Evolutionary conservation across 2,888 invertebrate genomes (phyloP).

Genomic region (Cistogaster globosa): DNA sequence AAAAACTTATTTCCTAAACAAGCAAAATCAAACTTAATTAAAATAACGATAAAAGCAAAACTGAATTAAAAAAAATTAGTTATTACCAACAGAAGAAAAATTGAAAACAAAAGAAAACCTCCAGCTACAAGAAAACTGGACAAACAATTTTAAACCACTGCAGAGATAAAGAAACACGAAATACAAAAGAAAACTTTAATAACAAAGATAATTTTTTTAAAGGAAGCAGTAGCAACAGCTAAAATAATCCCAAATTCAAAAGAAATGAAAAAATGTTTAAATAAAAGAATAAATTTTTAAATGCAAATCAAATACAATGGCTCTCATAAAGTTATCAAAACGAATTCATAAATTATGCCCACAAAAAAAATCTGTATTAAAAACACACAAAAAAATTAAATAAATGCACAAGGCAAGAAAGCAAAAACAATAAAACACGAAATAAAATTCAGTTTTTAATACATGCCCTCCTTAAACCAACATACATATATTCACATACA

Average conservation of each 20-base stretch:
- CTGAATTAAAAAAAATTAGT: conserved; percentile 15
- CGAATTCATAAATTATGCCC: conserved; percentile 58
- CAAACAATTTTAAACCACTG: conserved; percentile 38
- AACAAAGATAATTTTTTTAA: conserved; percentile 24
- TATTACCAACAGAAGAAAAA: conserved; percentile 8
- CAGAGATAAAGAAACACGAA: conserved; percentile 23
- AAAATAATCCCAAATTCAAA: conserved; percentile 20
- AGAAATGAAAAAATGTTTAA: neutral
- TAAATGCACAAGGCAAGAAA: conserved; percentile 38
- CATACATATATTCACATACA: neutral
- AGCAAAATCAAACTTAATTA: conserved; percentile 50
- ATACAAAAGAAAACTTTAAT: conserved; percentile 18
- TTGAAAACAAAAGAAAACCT: conserved; percentile 29
- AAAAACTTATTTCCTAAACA: conserved; percentile 15
- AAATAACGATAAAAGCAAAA: conserved; percentile 43
- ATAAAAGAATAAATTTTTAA: conserved; percentile 69
- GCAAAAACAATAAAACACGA: conserved; percentile 25
- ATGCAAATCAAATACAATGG: conserved; percentile 71
- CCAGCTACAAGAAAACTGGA: conserved; percentile 42
- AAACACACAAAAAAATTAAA: neutral
- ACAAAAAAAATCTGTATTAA: conserved; percentile 16
- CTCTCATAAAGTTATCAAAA: conserved; percentile 68
- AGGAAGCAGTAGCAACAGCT: conserved; percentile 20
- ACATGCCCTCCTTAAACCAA: conserved; percentile 20
- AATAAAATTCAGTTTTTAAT: conserved; percentile 56